Conservation (phyloP, 1,140 invertebrate species). For the Drosophila busckii region DNA sequence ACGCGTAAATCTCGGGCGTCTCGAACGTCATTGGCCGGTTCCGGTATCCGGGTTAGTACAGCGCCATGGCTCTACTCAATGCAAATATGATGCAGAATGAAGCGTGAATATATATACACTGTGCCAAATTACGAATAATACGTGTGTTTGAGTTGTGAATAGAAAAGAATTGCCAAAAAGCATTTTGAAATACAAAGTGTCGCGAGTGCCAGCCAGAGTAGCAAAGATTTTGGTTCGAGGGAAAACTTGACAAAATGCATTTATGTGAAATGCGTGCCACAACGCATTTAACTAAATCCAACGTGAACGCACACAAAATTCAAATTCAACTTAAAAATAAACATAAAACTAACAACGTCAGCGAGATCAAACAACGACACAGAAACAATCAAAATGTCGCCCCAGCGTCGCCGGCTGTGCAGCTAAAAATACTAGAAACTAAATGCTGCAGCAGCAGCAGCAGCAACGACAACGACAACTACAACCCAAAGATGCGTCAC, state of each 20-base stretch:
- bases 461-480: conserved; percentile 1
- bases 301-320: conserved; percentile 8
- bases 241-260: conserved; percentile 66
- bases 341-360: conserved; percentile 27
- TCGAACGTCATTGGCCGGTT: conserved; percentile 14
- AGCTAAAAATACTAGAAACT: conserved; percentile 71
- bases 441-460: too few relatives aligned
- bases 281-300: conserved; percentile 42
- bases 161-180: neutral
- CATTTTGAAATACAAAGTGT: conserved; percentile 6
- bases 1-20: too few relatives aligned
- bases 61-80: conserved; percentile 17
- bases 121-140: too few relatives aligned
- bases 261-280: conserved; percentile 50
- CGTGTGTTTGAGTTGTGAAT: too few relatives aligned
- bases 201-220: neutral
- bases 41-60: conserved; percentile 8
- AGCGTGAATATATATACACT: too few relatives aligned
- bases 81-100: conserved; percentile 6
- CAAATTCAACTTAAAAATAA: conserved; percentile 13
- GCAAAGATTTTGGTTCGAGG: conserved; percentile 21
- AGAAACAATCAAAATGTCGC: conserved; percentile 61
- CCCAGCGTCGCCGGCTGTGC: conserved; percentile 26
- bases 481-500: conserved; percentile 38
- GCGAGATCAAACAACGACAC: conserved; percentile 33